These are phyloP conservation scores for Cataglyphis albicans DNA, from an alignment of 2,888 invertebrate genomes.

Conservation along the genomic window DNA sequence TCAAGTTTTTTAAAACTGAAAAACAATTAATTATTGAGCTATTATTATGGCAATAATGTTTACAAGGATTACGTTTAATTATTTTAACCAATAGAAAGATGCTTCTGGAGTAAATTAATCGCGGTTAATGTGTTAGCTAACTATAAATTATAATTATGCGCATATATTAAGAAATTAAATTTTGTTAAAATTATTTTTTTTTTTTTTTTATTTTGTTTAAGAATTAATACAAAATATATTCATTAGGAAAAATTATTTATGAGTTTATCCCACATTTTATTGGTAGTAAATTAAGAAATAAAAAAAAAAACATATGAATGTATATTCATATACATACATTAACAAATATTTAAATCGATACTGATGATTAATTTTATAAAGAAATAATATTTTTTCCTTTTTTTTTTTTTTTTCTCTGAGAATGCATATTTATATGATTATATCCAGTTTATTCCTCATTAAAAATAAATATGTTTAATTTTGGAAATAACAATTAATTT, in stretches of 20 bases:
- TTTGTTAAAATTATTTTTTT: not conserved
- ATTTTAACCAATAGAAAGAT: not conserved
- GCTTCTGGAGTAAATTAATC: slow-evolving; percentile 27
- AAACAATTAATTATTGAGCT: slow-evolving; percentile 1
- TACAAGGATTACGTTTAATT: not conserved
- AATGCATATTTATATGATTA: not conserved
- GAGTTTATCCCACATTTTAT: not conserved
- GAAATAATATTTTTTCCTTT: not conserved
- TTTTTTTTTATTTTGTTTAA: not conserved
- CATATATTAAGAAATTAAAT: slow-evolving; percentile 1
- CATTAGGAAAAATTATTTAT: not conserved
- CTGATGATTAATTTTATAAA: not conserved
- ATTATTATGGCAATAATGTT: not conserved
- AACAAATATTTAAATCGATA: not conserved
- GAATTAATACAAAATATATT: not conserved
- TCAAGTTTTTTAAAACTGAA: not conserved
- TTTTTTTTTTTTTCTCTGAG: too few relatives aligned
- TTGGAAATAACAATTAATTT: slow-evolving; percentile 68
- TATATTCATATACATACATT: not conserved
- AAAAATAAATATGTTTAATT: slow-evolving; percentile 1
- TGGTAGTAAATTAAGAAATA: not conserved
- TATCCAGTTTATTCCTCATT: not conserved
- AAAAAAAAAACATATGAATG: not conserved
- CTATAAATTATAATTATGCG: not conserved
- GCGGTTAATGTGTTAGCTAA: not conserved